Evolutionary conservation across 2,888 invertebrate species (phyloP).

Genomic region (Globia sparganii): DNA sequence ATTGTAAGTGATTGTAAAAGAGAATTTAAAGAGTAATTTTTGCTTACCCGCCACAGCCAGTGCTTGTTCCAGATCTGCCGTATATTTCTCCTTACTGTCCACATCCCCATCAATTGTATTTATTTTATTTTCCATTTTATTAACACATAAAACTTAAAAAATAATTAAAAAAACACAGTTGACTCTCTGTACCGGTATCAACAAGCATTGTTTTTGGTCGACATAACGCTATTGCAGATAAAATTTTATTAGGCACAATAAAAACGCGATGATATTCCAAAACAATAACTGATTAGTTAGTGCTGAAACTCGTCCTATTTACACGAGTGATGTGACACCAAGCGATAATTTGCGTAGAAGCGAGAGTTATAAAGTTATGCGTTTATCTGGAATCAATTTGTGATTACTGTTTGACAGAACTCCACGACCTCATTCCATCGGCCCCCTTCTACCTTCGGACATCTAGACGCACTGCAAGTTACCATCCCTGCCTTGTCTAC

Average conservation of each 20-base stretch:
- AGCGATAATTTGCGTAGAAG: constrained; percentile 23
- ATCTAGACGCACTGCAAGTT: no score
- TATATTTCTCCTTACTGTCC: constrained; percentile 66
- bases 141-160: background rate
- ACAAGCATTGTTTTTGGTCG: constrained; percentile 73
- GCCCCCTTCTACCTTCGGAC: no score
- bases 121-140: constrained; percentile 71
- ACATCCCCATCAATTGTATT: constrained; percentile 73
- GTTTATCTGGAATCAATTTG: constrained; percentile 64
- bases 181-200: constrained; percentile 49
- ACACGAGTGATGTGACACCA: constrained; percentile 45
- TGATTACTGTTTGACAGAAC: constrained; percentile 12
- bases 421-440: no score
- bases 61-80: constrained; percentile 81
- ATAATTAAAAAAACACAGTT: constrained; percentile 14
- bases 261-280: constrained; percentile 24
- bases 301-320: constrained; percentile 41
- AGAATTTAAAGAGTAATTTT: background rate
- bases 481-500: no score
- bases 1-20: background rate
- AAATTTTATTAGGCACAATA: constrained; percentile 56
- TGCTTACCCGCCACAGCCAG: constrained; percentile 73
- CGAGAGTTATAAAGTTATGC: constrained; percentile 39
- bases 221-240: constrained; percentile 38
- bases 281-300: constrained; percentile 19